phyloP scores from a whole-genome alignment of 1,140 invertebrate species.

The Neodiprion pinetum region DNA sequence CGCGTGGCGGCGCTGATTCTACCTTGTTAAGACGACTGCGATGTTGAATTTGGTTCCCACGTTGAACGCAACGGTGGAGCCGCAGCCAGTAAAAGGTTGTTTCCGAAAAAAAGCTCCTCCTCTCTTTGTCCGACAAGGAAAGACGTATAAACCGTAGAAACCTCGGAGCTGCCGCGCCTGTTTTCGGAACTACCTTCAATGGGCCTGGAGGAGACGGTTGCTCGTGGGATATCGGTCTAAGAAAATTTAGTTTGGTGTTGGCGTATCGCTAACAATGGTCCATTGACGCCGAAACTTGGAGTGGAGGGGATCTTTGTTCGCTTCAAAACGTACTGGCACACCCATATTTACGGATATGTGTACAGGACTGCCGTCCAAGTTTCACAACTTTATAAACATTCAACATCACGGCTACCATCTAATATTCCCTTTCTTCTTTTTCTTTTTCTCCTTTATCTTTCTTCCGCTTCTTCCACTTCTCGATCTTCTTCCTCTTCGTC shows the following conservation, averaged over 20 bases:
- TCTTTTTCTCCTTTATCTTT: no score
- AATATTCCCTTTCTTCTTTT: no score
- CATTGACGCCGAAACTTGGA: not conserved
- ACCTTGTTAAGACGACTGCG: not conserved
- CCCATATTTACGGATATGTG: not conserved
- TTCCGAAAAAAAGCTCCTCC: not conserved
- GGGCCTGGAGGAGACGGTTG: not conserved
- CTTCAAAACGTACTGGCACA: not conserved
- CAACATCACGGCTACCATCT: no score
- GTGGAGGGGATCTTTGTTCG: conserved; percentile 2
- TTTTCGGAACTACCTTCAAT: not conserved
- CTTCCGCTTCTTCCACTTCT: no score
- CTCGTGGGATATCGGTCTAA: not conserved
- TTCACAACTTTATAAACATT: no score
- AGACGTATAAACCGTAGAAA: not conserved
- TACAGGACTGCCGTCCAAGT: no score
- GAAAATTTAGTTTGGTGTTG: not conserved
- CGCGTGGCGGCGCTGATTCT: not conserved
- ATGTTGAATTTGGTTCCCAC: not conserved
- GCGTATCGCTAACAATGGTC: conserved; percentile 3
- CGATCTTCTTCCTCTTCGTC: no score
- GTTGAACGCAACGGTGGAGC: not conserved
- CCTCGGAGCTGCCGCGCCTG: not conserved
- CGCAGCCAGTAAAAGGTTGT: not conserved
- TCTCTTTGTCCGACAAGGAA: not conserved